A percentile compares a stretch with the other conserved stretches of the same genome.
These are phyloP conservation scores for Falco concolor DNA, from an alignment of 2,797 vertebrate genomes.

Conservation along the genomic window DNA sequence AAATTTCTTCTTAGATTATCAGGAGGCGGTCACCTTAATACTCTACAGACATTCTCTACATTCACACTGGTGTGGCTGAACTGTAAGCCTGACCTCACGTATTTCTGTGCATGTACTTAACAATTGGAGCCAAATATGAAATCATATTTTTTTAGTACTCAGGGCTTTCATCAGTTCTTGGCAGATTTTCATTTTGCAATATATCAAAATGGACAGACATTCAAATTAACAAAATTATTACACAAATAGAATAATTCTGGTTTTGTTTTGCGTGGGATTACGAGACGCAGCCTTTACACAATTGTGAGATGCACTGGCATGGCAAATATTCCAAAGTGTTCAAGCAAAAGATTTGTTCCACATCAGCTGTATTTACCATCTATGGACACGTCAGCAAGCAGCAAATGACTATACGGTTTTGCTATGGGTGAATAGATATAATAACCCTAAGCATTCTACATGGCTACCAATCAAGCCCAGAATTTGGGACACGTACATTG, in stretches of 20 bases:
- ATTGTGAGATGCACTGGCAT: conserved; percentile 60
- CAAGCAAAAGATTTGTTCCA: neutral
- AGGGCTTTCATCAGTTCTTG: neutral
- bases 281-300: conserved; percentile 65
- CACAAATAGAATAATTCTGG: neutral
- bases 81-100: neutral
- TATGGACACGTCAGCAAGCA: neutral
- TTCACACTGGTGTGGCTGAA: neutral
- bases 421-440: neutral
- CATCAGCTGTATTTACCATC: neutral
- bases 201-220: neutral
- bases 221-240: neutral
- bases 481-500: neutral
- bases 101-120: neutral
- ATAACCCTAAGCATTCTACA: neutral
- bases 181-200: neutral
- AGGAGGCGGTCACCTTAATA: neutral
- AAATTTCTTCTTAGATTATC: neutral
- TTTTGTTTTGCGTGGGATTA: conserved; percentile 47
- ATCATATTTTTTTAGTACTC: neutral
- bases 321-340: conserved; percentile 70
- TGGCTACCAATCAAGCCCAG: neutral
- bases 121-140: neutral
- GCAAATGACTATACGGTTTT: neutral
- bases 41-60: neutral